Evolutionary conservation across 53 echinoderm and acorn worm genomes (phyloP), one percentile per base, ranked within the genome.

Genomic region (Stichopus horrens): DNA sequence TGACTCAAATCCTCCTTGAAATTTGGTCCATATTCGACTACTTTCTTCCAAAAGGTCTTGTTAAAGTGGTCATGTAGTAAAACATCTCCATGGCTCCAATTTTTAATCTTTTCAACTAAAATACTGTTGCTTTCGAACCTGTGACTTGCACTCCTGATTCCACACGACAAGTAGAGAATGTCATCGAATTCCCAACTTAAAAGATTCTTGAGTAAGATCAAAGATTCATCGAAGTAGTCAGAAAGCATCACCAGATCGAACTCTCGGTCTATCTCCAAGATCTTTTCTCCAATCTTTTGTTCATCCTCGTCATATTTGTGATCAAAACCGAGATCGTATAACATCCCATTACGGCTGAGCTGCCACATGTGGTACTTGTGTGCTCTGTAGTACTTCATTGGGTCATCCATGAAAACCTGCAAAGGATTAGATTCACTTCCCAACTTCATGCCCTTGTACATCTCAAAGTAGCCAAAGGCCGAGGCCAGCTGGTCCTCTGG

Each of bases 61-160:
- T 96, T 96, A 88, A 96, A 96, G 57, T 94, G 91, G 6, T 92
- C 82, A 60, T 96, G 94, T 21, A 96, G 86, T 56, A 82, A 78
- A 10, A 56, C 89, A 77, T 94, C 96, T 4, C 91, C 94, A 18
- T 83, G 76, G 56, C 88, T 94, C 94, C 94, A 94, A 19, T 58
- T 74, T 9, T 68, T 91, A 51, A 94, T 89, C 86, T 89, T 87
- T 16, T 57, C 77, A 5, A 58, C 74, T 54, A 91, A 57, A 5
- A 83, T 87, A 13, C 74, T 75, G 16, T 86, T 58, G 51, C 86
- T 65, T 4, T 22, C 7, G 57, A 89, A 91, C 19, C 89, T 79
- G 2, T 65, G 86, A 4, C 73, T 58, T 0, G 66, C 58, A 51
- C 88, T 78, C 7, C 94, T 88, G 23, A 92, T 77, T 22, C 90